Evolutionary conservation across 2,113 vertebrate species (phyloP).

Genomic region (Andinoacara biseriatus): DNA sequence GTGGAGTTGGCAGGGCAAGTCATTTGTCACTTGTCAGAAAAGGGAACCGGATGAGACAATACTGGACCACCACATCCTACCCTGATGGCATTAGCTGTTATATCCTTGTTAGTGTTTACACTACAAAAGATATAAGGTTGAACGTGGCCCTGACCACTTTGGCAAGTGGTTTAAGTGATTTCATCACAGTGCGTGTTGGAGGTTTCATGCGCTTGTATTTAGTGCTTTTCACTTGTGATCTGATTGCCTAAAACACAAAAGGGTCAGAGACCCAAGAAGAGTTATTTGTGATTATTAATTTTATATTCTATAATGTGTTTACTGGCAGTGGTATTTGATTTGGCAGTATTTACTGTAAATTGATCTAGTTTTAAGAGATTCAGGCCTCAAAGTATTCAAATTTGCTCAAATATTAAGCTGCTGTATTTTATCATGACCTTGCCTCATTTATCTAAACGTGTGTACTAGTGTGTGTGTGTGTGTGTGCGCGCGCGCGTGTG

Average conservation of each 20-base stretch:
- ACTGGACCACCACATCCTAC: not conserved
- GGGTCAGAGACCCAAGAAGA: not conserved
- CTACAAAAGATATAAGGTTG: not conserved
- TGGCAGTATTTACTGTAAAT: not conserved
- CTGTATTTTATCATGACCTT: conserved; percentile 50
- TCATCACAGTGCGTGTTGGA: not conserved
- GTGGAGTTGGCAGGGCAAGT: too few relatives aligned
- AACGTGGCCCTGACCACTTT: not conserved
- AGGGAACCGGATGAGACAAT: too few relatives aligned
- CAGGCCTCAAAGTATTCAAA: not conserved
- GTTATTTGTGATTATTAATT: not conserved
- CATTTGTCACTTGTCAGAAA: too few relatives aligned
- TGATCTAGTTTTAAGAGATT: not conserved
- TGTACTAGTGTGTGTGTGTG: conserved; percentile 9
- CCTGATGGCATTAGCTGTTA: not conserved
- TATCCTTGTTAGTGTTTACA: not conserved
- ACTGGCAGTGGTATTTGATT: not conserved
- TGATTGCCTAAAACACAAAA: not conserved
- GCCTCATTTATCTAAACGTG: conserved; percentile 43
- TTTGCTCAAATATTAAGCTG: conserved; percentile 20
- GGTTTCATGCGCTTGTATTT: not conserved
- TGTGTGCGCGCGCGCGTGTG: not conserved
- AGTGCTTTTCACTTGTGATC: not conserved
- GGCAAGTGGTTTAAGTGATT: not conserved
- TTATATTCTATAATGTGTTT: not conserved